Evolutionary conservation across 2,888 invertebrate genomes (phyloP).

Genomic region (Hedya salicella): DNA sequence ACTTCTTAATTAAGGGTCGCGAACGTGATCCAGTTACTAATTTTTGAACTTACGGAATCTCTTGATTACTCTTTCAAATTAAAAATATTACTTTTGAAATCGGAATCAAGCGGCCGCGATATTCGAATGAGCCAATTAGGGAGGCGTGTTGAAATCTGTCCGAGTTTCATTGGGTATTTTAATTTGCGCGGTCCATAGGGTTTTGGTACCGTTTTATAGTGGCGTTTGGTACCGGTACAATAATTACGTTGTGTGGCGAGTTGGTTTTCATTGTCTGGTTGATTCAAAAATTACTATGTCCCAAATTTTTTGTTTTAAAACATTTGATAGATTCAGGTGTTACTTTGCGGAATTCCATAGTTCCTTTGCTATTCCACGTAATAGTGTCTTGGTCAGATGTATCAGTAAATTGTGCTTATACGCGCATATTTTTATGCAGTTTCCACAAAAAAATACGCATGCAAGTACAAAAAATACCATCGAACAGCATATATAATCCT

Average conservation of each 20-base stretch:
- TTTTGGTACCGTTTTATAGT: conserved; percentile 56
- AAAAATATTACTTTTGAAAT: conserved; percentile 47
- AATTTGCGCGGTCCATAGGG: conserved; percentile 56
- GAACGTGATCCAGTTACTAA: conserved; percentile 69
- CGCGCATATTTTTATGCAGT: too few species aligned
- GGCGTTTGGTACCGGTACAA: conserved; percentile 64
- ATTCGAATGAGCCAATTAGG: conserved; percentile 68
- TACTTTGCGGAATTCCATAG: too few species aligned
- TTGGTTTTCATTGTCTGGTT: conserved; percentile 4
- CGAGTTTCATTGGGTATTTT: conserved; percentile 59
- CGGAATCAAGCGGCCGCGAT: conserved; percentile 56
- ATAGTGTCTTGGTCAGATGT: too few species aligned
- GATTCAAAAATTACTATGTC: conserved; percentile 7
- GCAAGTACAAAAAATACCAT: too few species aligned
- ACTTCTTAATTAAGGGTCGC: conserved; percentile 76
- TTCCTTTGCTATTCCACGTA: too few species aligned
- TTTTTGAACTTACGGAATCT: conserved; percentile 53
- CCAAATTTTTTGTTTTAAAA: too few species aligned
- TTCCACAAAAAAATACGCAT: too few species aligned
- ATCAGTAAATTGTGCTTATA: too few species aligned
- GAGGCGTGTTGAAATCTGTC: conserved; percentile 67
- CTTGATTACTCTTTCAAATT: conserved; percentile 44
- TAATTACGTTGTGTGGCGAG: conserved; percentile 56
- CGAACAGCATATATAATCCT: too few species aligned
- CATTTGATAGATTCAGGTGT: too few species aligned